phyloP scores from a whole-genome alignment of 92 coral and sea anemone species.

The Diadumene lineata region DNA sequence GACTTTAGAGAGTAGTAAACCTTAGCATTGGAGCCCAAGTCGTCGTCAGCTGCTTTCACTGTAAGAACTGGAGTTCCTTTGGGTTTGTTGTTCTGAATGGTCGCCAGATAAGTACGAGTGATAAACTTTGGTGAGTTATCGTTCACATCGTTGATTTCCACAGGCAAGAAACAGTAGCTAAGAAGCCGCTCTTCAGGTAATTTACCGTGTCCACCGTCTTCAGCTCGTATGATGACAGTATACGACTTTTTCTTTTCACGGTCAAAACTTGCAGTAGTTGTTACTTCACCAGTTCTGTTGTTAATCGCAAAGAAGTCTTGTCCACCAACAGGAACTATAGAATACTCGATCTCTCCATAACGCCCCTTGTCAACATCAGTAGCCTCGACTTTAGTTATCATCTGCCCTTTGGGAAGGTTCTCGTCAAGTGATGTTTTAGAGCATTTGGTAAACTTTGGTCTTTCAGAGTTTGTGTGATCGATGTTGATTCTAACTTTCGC shows the following conservation, averaged over 20 bases:
- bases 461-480: conserved; percentile 73
- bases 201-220: conserved; percentile 87
- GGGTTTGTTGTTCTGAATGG: conserved; percentile 48
- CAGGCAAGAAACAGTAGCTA: conserved; percentile 70
- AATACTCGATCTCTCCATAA: conserved; percentile 77
- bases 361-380: conserved; percentile 78
- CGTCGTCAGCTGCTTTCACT: conserved; percentile 78
- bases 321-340: conserved; percentile 57
- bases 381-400: conserved; percentile 58
- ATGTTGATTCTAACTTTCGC: conserved; percentile 67
- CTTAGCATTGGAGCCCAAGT: conserved; percentile 48
- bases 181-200: conserved; percentile 62
- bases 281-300: conserved; percentile 79
- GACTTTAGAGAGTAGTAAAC: conserved; percentile 43
- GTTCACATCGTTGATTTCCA: conserved; percentile 67
- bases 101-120: conserved; percentile 64
- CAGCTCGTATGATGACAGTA: conserved; percentile 73
- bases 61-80: conserved; percentile 60
- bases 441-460: conserved; percentile 77
- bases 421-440: conserved; percentile 55
- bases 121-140: conserved; percentile 83
- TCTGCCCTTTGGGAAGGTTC: conserved; percentile 63
- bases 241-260: conserved; percentile 58
- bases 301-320: conserved; percentile 61
- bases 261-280: conserved; percentile 69